Evolutionary conservation across 2,113 vertebrate species (phyloP), one percentile per base, ranked within the genome.

Genomic region (Otis tarda): DNA sequence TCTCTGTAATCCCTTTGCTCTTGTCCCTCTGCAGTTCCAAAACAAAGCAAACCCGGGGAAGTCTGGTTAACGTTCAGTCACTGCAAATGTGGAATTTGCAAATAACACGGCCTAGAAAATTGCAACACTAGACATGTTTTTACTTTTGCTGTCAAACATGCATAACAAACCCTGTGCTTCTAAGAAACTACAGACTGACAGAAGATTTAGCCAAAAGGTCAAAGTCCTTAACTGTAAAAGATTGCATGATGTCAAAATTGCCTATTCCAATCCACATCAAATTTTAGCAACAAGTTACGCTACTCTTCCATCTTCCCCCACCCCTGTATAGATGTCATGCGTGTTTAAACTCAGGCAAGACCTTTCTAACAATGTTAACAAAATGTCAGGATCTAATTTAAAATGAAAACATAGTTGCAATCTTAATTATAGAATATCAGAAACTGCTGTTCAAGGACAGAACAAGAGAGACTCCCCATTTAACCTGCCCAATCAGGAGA

Each of bases 321-420:
- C 59, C 18, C 24, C 20, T 10, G 9, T 60, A 31, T 18, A 90
- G 43, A 61, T 84, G 39, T 55, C 31, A 33, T 59, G 22, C 21
- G 14, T 76, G 55, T 92, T 95, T 94, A 89, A 96, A 95, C 45
- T 82, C 50, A 52, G 55, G 47, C 67, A 92, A 84, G 89, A 93
- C 80, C 77, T 96, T 92, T 87, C 77, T 92, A 60, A 87, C 74
- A 75, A 65, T 69, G 59, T 83, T 95, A 96, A 68, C 71, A 92
- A 92, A 94, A 91, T 80, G 83, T 92, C 94, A 94, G 70, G 18
- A 79, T 87, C 65, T 86, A 76, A 97, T 94, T 94, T 87, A 63
- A 95, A 93, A 78, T 84, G 37, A 89, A 96, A 94, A 85, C 57
- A 55, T 78, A 68, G 76, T 93, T 93, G 76, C 74, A 87, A 6